Percentiles rank a stretch among this genome's conserved stretches.
phyloP scores from a whole-genome alignment of 53 echinoderm and acorn worm genomes.

The Arbacia lixula region DNA sequence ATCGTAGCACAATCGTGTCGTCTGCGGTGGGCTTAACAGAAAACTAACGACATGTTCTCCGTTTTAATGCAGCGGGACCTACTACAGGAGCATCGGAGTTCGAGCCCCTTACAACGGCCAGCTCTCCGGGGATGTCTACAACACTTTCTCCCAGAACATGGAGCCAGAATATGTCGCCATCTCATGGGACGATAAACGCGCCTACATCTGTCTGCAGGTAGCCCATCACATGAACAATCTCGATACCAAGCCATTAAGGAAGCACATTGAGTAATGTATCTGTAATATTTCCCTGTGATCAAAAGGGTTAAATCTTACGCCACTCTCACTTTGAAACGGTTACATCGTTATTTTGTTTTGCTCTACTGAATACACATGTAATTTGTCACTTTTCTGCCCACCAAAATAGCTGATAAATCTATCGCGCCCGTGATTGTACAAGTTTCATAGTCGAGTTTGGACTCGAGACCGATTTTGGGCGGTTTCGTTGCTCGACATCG shows the following conservation, averaged over 20 bases:
- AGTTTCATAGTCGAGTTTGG: too few relatives aligned
- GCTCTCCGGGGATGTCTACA: conserved; percentile 16
- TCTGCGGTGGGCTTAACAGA: too few relatives aligned
- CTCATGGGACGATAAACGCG: conserved; percentile 46
- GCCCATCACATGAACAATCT: background rate
- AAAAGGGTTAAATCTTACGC: background rate
- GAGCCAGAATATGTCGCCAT: conserved; percentile 70
- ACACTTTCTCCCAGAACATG: conserved; percentile 68
- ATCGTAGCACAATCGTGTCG: too few relatives aligned
- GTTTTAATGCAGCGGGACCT: background rate
- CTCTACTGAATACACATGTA: too few relatives aligned
- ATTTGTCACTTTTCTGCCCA: too few relatives aligned
- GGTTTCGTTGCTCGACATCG: too few relatives aligned
- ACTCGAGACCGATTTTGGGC: too few relatives aligned
- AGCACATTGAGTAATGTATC: background rate
- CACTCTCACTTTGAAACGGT: too few relatives aligned
- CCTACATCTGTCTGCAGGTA: conserved; percentile 65
- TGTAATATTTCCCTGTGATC: background rate
- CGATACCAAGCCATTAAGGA: background rate
- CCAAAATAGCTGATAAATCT: too few relatives aligned
- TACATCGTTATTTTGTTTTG: too few relatives aligned
- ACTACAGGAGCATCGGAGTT: conserved; percentile 70
- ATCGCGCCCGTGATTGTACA: too few relatives aligned
- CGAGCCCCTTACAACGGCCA: conserved; percentile 74
- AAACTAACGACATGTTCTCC: too few relatives aligned